These are phyloP conservation scores for Pluvianellus socialis DNA, from an alignment of 2,113 vertebrate genomes.

Conservation along the genomic window DNA sequence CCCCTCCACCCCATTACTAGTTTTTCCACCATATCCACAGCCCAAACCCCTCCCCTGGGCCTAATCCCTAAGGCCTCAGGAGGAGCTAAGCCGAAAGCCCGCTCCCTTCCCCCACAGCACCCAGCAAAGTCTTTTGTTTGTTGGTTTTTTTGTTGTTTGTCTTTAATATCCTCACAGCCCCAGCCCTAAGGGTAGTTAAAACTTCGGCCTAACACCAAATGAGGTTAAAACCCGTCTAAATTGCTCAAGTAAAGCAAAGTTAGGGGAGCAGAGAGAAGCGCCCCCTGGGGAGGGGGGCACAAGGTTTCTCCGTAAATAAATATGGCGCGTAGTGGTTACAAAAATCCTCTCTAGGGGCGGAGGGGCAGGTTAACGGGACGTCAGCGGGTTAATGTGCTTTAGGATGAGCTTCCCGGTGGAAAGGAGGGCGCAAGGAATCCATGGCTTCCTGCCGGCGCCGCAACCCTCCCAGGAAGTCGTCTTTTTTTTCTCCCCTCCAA, in stretches of 20 bases:
- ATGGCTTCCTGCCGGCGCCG: neutral
- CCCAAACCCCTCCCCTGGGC: no score
- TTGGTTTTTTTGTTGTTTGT: no score
- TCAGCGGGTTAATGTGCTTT: neutral
- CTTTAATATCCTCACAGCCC: neutral
- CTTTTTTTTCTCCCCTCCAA: neutral
- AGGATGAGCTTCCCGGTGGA: neutral
- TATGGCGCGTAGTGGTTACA: neutral
- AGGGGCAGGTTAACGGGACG: neutral
- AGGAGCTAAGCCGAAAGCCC: neutral
- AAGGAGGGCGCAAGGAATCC: neutral
- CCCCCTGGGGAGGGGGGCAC: no score
- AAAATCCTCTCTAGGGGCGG: neutral
- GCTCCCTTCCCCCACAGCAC: neutral
- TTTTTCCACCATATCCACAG: neutral
- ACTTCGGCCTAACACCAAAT: neutral
- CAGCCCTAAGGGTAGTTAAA: neutral
- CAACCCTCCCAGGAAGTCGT: neutral
- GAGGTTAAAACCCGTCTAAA: neutral
- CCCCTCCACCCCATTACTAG: no score
- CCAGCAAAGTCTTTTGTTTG: accelerated
- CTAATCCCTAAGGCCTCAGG: neutral
- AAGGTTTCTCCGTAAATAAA: neutral
- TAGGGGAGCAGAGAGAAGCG: neutral
- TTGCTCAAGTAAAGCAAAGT: neutral